A percentile compares a stretch with the other conserved stretches of the same genome.
These are phyloP conservation scores for Carassius auratus DNA, from an alignment of 2,113 vertebrate genomes.

Conservation along the genomic window DNA sequence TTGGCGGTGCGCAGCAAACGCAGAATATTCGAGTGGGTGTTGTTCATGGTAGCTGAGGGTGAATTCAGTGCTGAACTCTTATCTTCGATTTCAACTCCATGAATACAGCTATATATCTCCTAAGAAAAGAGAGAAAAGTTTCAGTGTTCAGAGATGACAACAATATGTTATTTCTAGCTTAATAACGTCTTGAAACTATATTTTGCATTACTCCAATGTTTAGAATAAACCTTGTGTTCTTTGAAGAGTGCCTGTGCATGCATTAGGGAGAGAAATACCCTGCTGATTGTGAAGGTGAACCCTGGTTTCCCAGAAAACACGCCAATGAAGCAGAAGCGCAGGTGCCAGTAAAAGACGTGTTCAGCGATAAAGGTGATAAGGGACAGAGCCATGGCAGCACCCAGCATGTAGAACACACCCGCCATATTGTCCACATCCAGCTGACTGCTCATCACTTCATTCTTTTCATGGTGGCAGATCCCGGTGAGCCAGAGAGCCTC, in stretches of 20 bases:
- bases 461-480: conserved; percentile 99
- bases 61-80: conserved; percentile 91
- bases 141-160: neutral
- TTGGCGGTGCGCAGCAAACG: conserved; percentile 96
- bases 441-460: conserved; percentile 98
- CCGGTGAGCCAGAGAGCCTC: conserved; percentile 98
- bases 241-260: neutral
- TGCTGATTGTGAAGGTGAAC: conserved; percentile 95
- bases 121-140: conserved; percentile 60
- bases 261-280: conserved; percentile 76
- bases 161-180: too few relatives aligned
- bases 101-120: conserved; percentile 99
- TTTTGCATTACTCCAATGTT: too few relatives aligned
- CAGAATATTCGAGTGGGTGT: conserved; percentile 98
- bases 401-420: conserved; percentile 98
- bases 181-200: neutral
- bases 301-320: conserved; percentile 92
- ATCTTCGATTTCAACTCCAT: conserved; percentile 94
- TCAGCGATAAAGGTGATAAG: conserved; percentile 98
- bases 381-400: conserved; percentile 96
- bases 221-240: too few relatives aligned
- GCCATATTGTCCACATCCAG: conserved; percentile 99
- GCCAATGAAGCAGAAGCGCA: conserved; percentile 97
- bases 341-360: conserved; percentile 98
- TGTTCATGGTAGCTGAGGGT: conserved; percentile 96